Conservation (phyloP, 2,797 vertebrate genomes). For the Lutjanus campechanus region DNA sequence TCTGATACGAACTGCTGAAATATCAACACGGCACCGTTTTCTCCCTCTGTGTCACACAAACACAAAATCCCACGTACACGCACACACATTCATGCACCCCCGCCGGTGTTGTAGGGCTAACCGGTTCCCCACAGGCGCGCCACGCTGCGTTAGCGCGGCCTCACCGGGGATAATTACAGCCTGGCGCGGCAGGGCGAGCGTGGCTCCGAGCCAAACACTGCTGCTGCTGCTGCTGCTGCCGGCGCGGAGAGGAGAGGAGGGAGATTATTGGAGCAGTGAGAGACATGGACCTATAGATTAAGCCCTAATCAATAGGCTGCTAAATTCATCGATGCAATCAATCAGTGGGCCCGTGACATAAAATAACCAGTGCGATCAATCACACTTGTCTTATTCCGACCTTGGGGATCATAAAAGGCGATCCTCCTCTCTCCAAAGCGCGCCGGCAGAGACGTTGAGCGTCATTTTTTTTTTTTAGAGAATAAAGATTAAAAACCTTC, state of each 20-base stretch:
- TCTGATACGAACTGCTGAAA: constrained; percentile 22
- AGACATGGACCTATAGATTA: constrained; percentile 76
- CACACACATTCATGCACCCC: constrained; percentile 6
- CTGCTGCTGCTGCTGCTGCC: constrained; percentile 39
- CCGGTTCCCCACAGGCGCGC: constrained; percentile 83
- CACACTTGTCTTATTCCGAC: constrained; percentile 61
- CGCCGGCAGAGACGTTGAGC: constrained; percentile 42
- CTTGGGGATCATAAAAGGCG: constrained; percentile 48
- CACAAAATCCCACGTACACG: not conserved
- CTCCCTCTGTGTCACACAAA: constrained; percentile 17
- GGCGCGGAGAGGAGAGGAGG: constrained; percentile 17
- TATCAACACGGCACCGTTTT: constrained; percentile 24
- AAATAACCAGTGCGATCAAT: constrained; percentile 67
- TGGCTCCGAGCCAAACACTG: constrained; percentile 75
- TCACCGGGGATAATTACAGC: constrained; percentile 85
- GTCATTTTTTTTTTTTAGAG: constrained; percentile 39
- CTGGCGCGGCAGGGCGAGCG: constrained; percentile 78
- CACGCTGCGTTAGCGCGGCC: constrained; percentile 83
- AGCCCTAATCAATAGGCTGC: constrained; percentile 75
- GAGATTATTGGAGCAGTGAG: constrained; percentile 69
- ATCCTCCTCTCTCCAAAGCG: not conserved
- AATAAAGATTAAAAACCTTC: constrained; percentile 78
- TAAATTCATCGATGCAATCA: constrained; percentile 78
- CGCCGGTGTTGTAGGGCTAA: constrained; percentile 73
- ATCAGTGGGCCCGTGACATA: constrained; percentile 62